Conservation (phyloP, 1,140 invertebrate species). For the Papilio polytes region DNA sequence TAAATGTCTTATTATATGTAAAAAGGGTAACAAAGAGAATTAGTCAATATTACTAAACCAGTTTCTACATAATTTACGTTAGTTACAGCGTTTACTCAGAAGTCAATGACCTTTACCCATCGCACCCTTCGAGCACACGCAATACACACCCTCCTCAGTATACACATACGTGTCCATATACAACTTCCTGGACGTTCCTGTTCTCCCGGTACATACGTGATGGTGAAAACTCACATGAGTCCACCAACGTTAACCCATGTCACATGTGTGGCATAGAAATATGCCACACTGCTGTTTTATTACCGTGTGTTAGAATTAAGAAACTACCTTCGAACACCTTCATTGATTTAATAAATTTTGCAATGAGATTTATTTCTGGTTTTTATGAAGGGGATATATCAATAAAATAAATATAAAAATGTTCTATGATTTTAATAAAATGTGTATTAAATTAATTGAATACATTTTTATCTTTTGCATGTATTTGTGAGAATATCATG, state of each 20-base stretch:
- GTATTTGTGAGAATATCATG: conserved; percentile 1
- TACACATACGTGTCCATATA: conserved; percentile 51
- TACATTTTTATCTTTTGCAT: neutral
- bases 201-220: conserved; percentile 74
- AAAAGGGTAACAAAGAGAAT: neutral
- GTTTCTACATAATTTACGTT: neutral
- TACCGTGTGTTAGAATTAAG: too few species aligned
- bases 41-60: neutral
- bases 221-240: conserved; percentile 74
- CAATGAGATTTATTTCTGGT: neutral
- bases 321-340: too few species aligned
- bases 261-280: neutral
- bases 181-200: conserved; percentile 52
- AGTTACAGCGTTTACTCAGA: too few species aligned
- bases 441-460: neutral
- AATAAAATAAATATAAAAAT: neutral
- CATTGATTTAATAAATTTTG: too few species aligned
- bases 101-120: conserved; percentile 33
- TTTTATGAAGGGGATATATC: neutral
- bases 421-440: neutral
- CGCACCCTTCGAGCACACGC: conserved; percentile 33
- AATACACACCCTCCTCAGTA: conserved; percentile 36
- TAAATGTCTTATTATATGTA: neutral
- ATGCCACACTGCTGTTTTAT: neutral
- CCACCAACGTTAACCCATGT: conserved; percentile 46